Percentiles rank a stretch among this genome's conserved stretches.
These are phyloP conservation scores for Athrips mouffetella DNA, from an alignment of 2,888 invertebrate species.

Conservation along the genomic window DNA sequence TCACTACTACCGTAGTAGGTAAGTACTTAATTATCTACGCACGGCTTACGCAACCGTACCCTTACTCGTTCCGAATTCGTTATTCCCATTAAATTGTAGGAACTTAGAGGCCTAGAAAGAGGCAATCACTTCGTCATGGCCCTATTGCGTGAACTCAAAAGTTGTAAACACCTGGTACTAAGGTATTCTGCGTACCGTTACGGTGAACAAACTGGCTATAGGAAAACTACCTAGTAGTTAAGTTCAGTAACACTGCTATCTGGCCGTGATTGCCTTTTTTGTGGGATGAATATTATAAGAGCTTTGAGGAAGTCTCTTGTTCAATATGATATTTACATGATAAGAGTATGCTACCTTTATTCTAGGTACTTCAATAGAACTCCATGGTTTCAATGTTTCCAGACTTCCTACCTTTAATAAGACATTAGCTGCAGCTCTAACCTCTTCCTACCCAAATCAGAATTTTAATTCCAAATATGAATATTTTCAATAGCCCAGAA, in stretches of 20 bases:
- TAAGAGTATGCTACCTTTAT: too few relatives aligned
- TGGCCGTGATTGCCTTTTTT: conserved; percentile 21
- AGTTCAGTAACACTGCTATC: conserved; percentile 19
- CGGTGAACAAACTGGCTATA: conserved; percentile 44
- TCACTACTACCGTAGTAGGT: too few relatives aligned
- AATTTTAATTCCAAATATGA: too few relatives aligned
- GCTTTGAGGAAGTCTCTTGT: background rate
- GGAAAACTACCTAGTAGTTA: conserved; percentile 39
- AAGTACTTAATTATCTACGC: conserved; percentile 16
- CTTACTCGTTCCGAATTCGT: conserved; percentile 9
- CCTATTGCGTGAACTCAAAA: conserved; percentile 34
- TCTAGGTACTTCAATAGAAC: too few relatives aligned
- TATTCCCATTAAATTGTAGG: conserved; percentile 16
- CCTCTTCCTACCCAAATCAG: too few relatives aligned
- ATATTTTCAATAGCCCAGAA: too few relatives aligned
- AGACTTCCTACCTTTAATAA: too few relatives aligned
- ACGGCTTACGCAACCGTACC: conserved; percentile 16
- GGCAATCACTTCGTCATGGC: conserved; percentile 40
- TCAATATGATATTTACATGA: too few relatives aligned
- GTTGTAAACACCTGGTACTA: conserved; percentile 46
- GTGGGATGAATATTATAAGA: conserved; percentile 6
- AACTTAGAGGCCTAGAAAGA: conserved; percentile 20
- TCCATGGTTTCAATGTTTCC: too few relatives aligned
- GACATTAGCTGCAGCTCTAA: too few relatives aligned
- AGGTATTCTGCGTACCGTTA: conserved; percentile 54